Evolutionary conservation across 2,888 invertebrate genomes (phyloP), one percentile per base, ranked within the genome.

Genomic region (Dinocampus coccinellae): DNA sequence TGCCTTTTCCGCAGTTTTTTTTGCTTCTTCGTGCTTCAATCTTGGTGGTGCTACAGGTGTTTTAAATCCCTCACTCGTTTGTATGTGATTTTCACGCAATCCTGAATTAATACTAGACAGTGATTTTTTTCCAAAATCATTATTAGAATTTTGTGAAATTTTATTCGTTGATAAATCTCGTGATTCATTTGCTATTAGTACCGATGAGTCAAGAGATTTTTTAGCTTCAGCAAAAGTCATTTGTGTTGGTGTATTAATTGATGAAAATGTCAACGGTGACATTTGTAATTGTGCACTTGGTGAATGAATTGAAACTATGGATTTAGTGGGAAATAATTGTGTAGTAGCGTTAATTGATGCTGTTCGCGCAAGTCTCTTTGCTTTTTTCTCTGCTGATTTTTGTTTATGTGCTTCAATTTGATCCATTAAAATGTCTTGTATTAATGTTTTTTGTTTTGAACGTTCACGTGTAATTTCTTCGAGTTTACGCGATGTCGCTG

Each of bases 341-440:
- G 77, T 74, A 2, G 63, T 81, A 2, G 86, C 83, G 39, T 88
- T 85, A 34, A 88, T 88, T 0, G 88, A 88, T 24, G 86, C 86
- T 11, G 90, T 88, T 77, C 90, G 90, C 0, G 92, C 89, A 70
- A 90, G 91, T 73, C 91, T 89, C 82, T 91, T 91, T 11, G 91
- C 87, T 69, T 90, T 90, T 79, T 90, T 91, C 78, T 91, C 92
- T 2, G 90, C 90, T n/a, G 90, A 90, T 20, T 90, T 89, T 78
- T 92, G 92, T 78, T 92, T 92, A 80, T 92, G 92, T 1, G 91
- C 91, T 79, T 92, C 91, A 80, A 95, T 89, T 86, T 94, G 93
- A 82, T 93, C 94, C 90, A 96, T 91, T 65, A 96, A 93, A 88
- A 96, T 89, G 84, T 95, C 93, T 80, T 95, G 92, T 60, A 96